phyloP scores from a whole-genome alignment of 2,888 invertebrate genomes.

The Pammene fasciana region DNA sequence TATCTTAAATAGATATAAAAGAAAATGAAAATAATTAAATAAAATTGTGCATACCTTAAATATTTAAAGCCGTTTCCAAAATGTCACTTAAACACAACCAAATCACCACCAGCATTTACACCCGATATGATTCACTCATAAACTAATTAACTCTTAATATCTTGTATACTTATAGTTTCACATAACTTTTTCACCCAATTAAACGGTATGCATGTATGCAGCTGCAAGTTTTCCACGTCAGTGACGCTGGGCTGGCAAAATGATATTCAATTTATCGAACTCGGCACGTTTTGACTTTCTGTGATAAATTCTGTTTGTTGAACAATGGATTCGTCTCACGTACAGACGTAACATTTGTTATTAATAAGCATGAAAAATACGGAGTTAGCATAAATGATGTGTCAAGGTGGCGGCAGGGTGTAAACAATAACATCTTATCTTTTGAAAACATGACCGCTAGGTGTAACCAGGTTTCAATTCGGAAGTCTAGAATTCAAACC shows the following conservation, averaged over 20 bases:
- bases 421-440: constrained; percentile 7
- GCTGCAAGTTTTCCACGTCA: constrained; percentile 16
- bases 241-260: constrained; percentile 15
- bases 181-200: constrained; percentile 16
- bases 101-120: neutral
- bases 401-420: constrained; percentile 46
- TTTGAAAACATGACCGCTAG: neutral
- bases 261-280: constrained; percentile 26
- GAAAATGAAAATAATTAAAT: too few species aligned
- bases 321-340: constrained; percentile 76
- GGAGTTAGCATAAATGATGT: constrained; percentile 47
- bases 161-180: too few species aligned
- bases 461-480: neutral
- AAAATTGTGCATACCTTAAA: constrained; percentile 2
- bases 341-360: constrained; percentile 55
- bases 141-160: too few species aligned
- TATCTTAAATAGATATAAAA: too few species aligned
- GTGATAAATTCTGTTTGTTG: constrained; percentile 72
- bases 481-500: too few species aligned
- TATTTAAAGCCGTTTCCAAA: constrained; percentile 8
- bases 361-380: constrained; percentile 45
- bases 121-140: too few species aligned
- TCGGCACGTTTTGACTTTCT: constrained; percentile 66
- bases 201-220: neutral
- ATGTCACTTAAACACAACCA: constrained; percentile 2